Base-by-base conservation (phyloP, 2,113 vertebrate species). In the Ciconia stormi region DNA sequence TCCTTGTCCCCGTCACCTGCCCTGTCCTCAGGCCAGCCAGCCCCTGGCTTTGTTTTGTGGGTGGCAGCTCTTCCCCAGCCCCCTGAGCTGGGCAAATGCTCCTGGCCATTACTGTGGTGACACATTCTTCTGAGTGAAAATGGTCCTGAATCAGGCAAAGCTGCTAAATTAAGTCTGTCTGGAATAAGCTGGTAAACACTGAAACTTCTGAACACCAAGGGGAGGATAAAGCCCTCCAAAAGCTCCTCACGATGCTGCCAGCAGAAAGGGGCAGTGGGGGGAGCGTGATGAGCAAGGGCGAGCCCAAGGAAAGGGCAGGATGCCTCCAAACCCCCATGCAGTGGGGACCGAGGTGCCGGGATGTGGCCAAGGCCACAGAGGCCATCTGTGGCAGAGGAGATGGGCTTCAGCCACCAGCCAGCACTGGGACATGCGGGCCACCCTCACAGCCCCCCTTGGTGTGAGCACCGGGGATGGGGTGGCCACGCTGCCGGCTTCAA, bases 401-500 rank as follows among this genome's bases (percentile, higher is more conserved):
- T 20, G 38, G 34, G 62, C 71, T 82, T 47, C 53, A 72, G 44
- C 29, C 40, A 26, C 44, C 69, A 34, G 38, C 21, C 76, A 82
- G 32, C 56, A 5, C 30, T 0, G 2, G 29, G 10, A 16, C 23
- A 30, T 1, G 0, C 0, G 2, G 52, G 14, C 69, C 30, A 42
- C 7, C 20, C 55, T 58, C 32, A 20, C 0, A 0, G 36, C 3
- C 30, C 21, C 12, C 38, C 22, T 61, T 2, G 13, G 5, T 4
- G 3, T 0, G 4, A 78, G 16, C 61, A 26, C 25, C 7, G 1
- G 36, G 12, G 40, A 25, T 1, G 0, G 9, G 13, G 27, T 42
- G 74, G 49, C 52, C 66, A 42, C 38, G 2, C 55, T 6, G 4
- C 13, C 7, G 3, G 22, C 63, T 70, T 32, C 82, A 19, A 44